Base-by-base conservation (phyloP, 2,113 vertebrate genomes). In the Rhinolophus ferrumequinum region DNA sequence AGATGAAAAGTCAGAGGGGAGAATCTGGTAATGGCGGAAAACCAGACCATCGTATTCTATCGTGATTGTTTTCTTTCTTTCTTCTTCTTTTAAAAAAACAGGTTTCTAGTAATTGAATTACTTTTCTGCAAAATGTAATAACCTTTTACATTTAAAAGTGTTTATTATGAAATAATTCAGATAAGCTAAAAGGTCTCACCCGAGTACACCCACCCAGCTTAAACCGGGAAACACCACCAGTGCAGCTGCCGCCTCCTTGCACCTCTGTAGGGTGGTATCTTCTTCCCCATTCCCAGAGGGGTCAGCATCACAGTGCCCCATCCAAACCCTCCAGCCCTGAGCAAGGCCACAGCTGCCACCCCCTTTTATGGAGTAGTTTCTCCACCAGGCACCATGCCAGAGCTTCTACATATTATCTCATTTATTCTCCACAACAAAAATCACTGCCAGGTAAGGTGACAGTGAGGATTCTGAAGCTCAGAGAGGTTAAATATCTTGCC, bases 211-310 rank as follows among this genome's bases (percentile, higher is more conserved):
- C 18, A 21, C 54, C 30, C 19, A 15, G 26, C 9, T 44, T 11
- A 73, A 54, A n/a, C 38, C 26, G 24, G 73, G 22, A 88, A n/a
- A 33, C 3, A 26, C 26, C 52, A 24, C 8, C 4, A n/a, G 1
- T 0, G 0, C 9, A 33, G 52, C 52, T 15, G 13, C 2, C 0
- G 19, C 30, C 54, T 33, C 41, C n/a, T 26, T 26, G 41, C 1
- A 1, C 11, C 60, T 56, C 22, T 56, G 18, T 0, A 0, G 22
- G 35, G 5, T 6, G 18, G 9, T 18, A 8, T 11, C 41, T 56
- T 38, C 77, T 50, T 16, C 62, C 19, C 18, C 2, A 6, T 10
- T 26, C 38, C 88, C 47, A 28, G 33, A 35, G 8, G 30, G 18
- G 30, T 24, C 44, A 14, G 38, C 8, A 3, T 52, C 64, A 1